phyloP scores from a whole-genome alignment of 2,113 vertebrate species.

The Dipodomys merriami region DNA sequence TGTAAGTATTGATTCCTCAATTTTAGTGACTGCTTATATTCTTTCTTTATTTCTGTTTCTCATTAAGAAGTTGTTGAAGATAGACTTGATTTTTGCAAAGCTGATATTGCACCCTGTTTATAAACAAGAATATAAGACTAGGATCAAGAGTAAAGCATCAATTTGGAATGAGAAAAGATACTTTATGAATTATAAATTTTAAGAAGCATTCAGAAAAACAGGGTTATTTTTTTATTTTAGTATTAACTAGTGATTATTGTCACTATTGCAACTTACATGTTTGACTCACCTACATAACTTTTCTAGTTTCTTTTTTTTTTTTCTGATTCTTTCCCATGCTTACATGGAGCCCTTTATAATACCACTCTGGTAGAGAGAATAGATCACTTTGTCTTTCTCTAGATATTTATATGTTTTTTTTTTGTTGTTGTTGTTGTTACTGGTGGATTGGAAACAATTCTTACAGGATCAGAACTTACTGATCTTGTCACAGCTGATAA shows the following conservation, averaged over 20 bases:
- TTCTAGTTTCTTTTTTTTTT: neutral
- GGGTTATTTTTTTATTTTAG: neutral
- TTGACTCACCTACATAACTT: neutral
- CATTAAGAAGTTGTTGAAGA: neutral
- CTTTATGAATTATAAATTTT: neutral
- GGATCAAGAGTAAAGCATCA: neutral
- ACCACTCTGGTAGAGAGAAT: neutral
- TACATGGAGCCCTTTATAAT: neutral
- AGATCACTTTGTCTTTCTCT: neutral
- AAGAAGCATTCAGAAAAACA: constrained; percentile 14
- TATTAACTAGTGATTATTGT: neutral
- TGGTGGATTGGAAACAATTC: neutral
- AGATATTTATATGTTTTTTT: neutral
- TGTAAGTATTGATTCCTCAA: neutral
- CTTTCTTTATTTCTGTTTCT: neutral
- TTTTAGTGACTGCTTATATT: neutral
- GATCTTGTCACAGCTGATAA: neutral
- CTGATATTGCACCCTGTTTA: neutral
- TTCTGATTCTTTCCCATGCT: neutral
- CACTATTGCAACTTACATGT: neutral
- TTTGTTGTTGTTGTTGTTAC: neutral
- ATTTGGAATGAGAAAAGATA: constrained; percentile 20
- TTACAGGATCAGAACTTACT: neutral
- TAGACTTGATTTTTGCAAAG: neutral
- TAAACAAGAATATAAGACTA: constrained; percentile 23